Percentiles rank a stretch among this genome's conserved stretches.
Evolutionary conservation across 2,797 vertebrate genomes (phyloP).

Genomic region (Gadopsis marmoratus): DNA sequence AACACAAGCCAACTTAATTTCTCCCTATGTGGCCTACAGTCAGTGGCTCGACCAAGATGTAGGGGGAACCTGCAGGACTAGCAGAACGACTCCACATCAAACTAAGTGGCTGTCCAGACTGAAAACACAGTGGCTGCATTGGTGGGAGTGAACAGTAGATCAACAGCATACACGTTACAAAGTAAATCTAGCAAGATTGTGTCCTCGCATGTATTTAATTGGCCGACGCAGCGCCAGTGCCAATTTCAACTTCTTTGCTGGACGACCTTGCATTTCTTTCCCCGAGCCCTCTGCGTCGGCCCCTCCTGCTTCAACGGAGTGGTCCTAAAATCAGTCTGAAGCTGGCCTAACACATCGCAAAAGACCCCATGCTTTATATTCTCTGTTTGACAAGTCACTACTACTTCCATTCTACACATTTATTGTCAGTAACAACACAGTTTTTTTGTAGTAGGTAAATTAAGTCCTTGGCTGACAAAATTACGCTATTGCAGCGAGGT

Average conservation of each 20-base stretch:
- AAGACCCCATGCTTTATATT: neutral
- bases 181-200: too few species aligned
- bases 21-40: neutral
- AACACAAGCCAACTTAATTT: neutral
- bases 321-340: neutral
- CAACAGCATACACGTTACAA: too few species aligned
- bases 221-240: too few species aligned
- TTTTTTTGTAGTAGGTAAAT: neutral
- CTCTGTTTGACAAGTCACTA: neutral
- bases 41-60: too few species aligned
- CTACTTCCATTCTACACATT: neutral
- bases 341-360: neutral
- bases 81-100: too few species aligned
- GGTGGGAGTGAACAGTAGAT: too few species aligned
- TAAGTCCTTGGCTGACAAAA: conserved; percentile 4
- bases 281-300: too few species aligned
- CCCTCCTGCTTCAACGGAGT: neutral
- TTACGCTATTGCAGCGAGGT: too few species aligned
- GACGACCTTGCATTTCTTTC: too few species aligned
- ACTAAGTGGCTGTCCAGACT: too few species aligned
- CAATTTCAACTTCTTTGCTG: too few species aligned
- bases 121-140: neutral
- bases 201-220: too few species aligned
- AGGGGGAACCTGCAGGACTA: neutral
- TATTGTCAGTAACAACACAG: neutral